Evolutionary conservation across 1,140 invertebrate genomes (phyloP).

Genomic region (Pemphigus obesinymphae): DNA sequence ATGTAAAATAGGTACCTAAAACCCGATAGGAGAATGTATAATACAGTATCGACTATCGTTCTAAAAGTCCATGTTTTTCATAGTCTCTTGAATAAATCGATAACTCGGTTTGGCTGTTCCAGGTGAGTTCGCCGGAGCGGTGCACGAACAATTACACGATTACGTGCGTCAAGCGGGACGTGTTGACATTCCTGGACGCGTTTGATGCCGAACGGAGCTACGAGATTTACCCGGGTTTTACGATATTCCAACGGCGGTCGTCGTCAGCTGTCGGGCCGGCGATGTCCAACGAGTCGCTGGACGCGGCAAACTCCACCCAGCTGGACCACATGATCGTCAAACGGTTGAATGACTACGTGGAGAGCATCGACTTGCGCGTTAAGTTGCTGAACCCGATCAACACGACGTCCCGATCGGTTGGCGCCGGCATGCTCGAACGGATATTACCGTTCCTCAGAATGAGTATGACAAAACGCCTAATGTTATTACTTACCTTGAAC

Average conservation of each 20-base stretch:
- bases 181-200: background rate
- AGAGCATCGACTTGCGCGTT: constrained; percentile 2
- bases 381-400: constrained; percentile 7
- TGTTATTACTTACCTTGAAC: constrained; percentile 1
- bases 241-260: background rate
- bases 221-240: constrained; percentile 3
- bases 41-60: no score
- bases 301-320: background rate
- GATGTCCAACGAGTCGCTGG: background rate
- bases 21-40: no score
- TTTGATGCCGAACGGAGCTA: constrained; percentile 23
- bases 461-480: constrained; percentile 18
- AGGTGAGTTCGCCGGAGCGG: background rate
- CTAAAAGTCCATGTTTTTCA: no score
- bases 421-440: constrained; percentile 6
- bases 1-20: no score
- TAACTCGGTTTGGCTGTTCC: background rate
- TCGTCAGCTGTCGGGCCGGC: background rate
- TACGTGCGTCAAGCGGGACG: constrained; percentile 2
- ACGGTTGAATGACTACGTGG: constrained; percentile 11
- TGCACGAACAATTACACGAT: constrained; percentile 27
- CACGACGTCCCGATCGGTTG: constrained; percentile 4
- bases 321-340: constrained; percentile 7
- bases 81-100: no score
- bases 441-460: constrained; percentile 26